Percentiles rank a stretch among this genome's conserved stretches.
Evolutionary conservation across 2,888 invertebrate genomes (phyloP).

Genomic region (Meteorus cinctellus): DNA sequence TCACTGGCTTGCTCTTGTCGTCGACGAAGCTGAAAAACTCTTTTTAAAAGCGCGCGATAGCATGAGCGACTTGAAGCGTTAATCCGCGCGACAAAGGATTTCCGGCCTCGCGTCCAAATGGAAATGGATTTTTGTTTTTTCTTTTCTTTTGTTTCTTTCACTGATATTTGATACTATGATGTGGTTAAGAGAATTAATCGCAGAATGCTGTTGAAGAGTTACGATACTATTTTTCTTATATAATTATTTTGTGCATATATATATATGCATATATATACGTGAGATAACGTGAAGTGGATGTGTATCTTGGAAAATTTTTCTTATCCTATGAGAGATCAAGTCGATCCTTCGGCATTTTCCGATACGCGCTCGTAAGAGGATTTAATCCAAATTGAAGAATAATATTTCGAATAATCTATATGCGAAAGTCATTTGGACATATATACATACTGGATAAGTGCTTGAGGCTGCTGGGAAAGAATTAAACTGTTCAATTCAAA

Average conservation of each 20-base stretch:
- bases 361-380: constrained; percentile 50
- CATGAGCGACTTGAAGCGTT: constrained; percentile 54
- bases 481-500: constrained; percentile 51
- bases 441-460: background rate
- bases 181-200: background rate
- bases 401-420: constrained; percentile 54
- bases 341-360: constrained; percentile 38
- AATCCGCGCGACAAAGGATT: constrained; percentile 58
- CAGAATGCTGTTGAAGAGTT: too few relatives aligned
- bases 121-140: constrained; percentile 55
- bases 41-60: constrained; percentile 45
- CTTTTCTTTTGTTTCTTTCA: background rate
- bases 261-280: background rate
- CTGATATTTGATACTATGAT: constrained; percentile 39
- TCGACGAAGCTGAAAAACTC: constrained; percentile 44
- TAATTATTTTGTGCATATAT: background rate
- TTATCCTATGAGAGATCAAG: constrained; percentile 21
- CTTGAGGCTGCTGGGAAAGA: constrained; percentile 21
- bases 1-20: constrained; percentile 30
- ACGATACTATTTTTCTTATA: too few relatives aligned
- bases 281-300: background rate
- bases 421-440: constrained; percentile 37
- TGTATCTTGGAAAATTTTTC: constrained; percentile 7
- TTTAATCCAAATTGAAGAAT: constrained; percentile 60
- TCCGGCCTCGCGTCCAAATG: constrained; percentile 55